A percentile compares a stretch with the other conserved stretches of the same genome.
phyloP scores from a whole-genome alignment of 2,888 invertebrate genomes.

The Eupithecia tripunctaria region DNA sequence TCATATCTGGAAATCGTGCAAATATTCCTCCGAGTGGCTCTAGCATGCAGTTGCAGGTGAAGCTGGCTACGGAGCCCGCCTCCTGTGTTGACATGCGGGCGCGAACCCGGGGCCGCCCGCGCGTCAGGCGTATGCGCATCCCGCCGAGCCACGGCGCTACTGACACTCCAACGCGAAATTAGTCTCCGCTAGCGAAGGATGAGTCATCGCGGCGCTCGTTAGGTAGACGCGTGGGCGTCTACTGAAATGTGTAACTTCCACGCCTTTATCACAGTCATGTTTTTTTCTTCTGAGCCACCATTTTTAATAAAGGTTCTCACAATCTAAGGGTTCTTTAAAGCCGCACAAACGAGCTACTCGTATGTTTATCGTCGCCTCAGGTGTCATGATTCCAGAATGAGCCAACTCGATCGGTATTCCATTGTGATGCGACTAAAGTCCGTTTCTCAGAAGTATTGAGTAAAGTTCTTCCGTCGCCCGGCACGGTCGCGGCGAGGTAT shows the following conservation, averaged over 20 bases:
- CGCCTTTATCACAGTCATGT: not conserved
- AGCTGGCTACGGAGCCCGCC: conserved; percentile 54
- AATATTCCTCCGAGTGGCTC: conserved; percentile 61
- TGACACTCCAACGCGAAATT: not conserved
- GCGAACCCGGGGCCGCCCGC: conserved; percentile 48
- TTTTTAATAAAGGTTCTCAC: not conserved
- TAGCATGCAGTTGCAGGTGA: conserved; percentile 76
- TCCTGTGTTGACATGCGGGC: conserved; percentile 67
- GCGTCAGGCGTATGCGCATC: conserved; percentile 27
- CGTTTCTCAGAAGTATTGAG: conserved; percentile 8
- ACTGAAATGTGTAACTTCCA: not conserved
- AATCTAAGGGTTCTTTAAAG: not conserved
- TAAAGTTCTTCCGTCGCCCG: not conserved
- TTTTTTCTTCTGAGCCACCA: not conserved
- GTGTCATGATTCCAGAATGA: not conserved
- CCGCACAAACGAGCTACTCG: not conserved
- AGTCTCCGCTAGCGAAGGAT: not conserved
- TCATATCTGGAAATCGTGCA: conserved; percentile 51
- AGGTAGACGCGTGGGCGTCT: not conserved
- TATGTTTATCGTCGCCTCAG: not conserved
- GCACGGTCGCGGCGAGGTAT: not conserved
- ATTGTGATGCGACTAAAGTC: conserved; percentile 4
- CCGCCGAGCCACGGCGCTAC: not conserved
- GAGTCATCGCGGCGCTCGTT: not conserved
- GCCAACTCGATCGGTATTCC: not conserved